phyloP scores from a whole-genome alignment of 2,888 invertebrate genomes.

The Hemaris fuciformis region DNA sequence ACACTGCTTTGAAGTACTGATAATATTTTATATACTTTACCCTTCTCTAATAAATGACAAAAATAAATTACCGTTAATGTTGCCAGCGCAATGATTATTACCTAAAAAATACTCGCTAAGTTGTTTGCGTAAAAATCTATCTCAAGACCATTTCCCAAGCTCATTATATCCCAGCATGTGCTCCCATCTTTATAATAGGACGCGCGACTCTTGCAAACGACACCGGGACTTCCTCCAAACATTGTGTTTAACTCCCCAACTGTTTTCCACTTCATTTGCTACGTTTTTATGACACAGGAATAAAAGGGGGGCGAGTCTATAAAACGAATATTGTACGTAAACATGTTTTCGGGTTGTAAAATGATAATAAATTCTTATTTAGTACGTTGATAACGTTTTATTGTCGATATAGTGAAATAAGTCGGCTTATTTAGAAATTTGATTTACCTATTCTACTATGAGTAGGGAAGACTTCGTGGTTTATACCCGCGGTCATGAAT shows the following conservation, averaged over 20 bases:
- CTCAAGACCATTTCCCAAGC: background rate
- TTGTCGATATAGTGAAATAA: background rate
- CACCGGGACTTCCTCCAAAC: constrained; percentile 30
- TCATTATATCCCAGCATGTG: background rate
- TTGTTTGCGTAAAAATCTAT: background rate
- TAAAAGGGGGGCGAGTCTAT: constrained; percentile 14
- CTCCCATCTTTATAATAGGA: background rate
- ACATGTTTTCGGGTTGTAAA: constrained; percentile 16
- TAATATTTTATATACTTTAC: too few species aligned
- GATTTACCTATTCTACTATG: too few species aligned
- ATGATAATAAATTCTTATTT: constrained; percentile 15
- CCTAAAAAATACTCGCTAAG: too few species aligned
- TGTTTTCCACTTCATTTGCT: constrained; percentile 41
- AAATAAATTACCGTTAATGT: too few species aligned
- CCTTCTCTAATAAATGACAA: too few species aligned
- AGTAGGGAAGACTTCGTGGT: too few species aligned
- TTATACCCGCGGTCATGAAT: too few species aligned
- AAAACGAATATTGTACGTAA: constrained; percentile 13
- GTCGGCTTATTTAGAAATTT: background rate
- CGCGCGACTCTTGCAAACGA: constrained; percentile 49
- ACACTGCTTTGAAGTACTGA: too few species aligned
- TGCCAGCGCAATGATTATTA: too few species aligned
- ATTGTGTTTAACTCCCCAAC: constrained; percentile 39
- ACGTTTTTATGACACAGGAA: constrained; percentile 20
- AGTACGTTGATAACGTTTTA: background rate